Evolutionary conservation across 2,888 invertebrate genomes (phyloP).

Genomic region (Hirudinaria manillensis): DNA sequence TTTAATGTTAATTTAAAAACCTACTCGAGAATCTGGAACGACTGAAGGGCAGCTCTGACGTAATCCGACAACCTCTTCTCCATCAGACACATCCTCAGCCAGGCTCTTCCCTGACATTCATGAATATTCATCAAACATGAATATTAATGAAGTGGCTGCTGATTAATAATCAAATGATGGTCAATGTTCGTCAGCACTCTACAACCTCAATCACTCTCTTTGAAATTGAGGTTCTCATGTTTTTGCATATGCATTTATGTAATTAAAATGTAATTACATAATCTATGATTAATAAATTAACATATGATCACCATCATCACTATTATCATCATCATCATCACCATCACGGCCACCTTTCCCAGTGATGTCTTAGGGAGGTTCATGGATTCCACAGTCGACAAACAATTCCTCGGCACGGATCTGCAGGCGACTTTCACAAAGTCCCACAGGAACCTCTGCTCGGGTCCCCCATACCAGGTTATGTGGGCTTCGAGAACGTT

Average conservation of each 20-base stretch:
- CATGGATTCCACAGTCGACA: conserved; percentile 44
- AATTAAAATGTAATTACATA: too few relatives aligned
- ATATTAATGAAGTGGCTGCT: background rate
- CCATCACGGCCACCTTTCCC: conserved; percentile 42
- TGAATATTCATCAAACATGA: background rate
- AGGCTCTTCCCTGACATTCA: conserved; percentile 44
- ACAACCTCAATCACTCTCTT: too few relatives aligned
- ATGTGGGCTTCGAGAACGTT: conserved; percentile 37
- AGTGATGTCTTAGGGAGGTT: conserved; percentile 43
- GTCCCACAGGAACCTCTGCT: conserved; percentile 43
- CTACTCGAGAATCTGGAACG: conserved; percentile 34
- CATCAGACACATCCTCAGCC: conserved; percentile 46
- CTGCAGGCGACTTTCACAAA: conserved; percentile 42
- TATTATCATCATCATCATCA: too few relatives aligned
- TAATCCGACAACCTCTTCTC: conserved; percentile 48
- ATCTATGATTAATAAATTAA: too few relatives aligned
- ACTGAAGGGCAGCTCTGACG: conserved; percentile 41
- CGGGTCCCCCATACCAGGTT: conserved; percentile 44
- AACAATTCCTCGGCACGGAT: conserved; percentile 42
- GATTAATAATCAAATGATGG: background rate
- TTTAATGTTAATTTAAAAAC: background rate
- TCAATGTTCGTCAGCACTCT: too few relatives aligned
- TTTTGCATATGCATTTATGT: too few relatives aligned
- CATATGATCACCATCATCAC: too few relatives aligned
- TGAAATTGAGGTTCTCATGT: too few relatives aligned